Base-by-base conservation (phyloP, 1,140 invertebrate species). In the Arctopsyche grandis region DNA sequence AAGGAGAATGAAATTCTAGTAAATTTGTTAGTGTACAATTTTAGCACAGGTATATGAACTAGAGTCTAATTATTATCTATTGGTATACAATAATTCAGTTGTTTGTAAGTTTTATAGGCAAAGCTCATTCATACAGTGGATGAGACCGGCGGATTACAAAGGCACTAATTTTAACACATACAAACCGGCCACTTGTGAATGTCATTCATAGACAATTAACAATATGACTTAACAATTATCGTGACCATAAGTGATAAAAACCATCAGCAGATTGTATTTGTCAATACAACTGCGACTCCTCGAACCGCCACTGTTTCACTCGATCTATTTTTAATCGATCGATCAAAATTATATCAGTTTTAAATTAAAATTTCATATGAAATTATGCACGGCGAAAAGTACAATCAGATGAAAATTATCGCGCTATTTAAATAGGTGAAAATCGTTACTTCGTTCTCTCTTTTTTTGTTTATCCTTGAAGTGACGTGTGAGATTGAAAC, bases 191-290 rank as follows among this genome's bases (percentile, higher is more conserved):
- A 10, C 76, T 24, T 58, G 66, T 21, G 52, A 52, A 46, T 60
- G 81, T 82, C 81, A 82, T 82, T 82, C 81, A 82, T 80, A 78
- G 78, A 44, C 81, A 82, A 82, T 82, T 82, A 82, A 82, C 81
- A 82, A 82, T 82, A 60, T 80, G 79, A 77, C 44, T 80, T 78
- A 52, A 78, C 69, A 82, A 80, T 82, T 82, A 82, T 78, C 78
- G 58, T 26, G 19, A 38, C 71, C 14, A 29, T 60, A 52, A 81
- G 52, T 79, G 56, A 81, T 75, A 77, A 77, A 80, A 81, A 75
- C 75, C 70, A 46, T 56, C 22, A n/a, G 24, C 5, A 46, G 22
- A 73, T 38, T 38, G 48, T 48, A 21, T 75, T 38, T 58, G 73
- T 75, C 38, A 75, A 75, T 75, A 38, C 22, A 58, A 38, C 29